Evolutionary conservation across 2,113 vertebrate species (phyloP).

Genomic region (Microcebus lehilahytsara): DNA sequence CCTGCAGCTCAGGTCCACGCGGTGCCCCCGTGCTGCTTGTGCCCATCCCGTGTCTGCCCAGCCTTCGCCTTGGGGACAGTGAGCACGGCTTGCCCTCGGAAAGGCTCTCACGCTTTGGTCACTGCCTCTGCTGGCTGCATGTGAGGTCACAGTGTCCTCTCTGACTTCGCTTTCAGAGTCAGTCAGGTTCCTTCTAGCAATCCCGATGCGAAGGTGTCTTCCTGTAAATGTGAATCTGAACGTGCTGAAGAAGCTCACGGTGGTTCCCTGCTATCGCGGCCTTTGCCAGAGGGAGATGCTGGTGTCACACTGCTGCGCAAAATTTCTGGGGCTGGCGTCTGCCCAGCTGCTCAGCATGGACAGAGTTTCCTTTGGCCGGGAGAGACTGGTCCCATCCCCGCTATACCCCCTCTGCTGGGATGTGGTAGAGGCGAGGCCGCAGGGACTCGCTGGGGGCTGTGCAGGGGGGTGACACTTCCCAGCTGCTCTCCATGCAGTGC

Average conservation of each 20-base stretch:
- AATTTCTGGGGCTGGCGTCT: not conserved
- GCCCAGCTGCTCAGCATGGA: fast-evolving
- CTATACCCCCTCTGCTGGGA: not conserved
- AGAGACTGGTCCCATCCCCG: not conserved
- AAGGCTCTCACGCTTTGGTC: not conserved
- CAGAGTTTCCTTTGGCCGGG: not conserved
- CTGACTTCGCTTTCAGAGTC: not conserved
- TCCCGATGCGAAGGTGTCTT: not conserved
- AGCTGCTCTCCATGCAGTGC: not conserved
- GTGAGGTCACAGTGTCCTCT: not conserved
- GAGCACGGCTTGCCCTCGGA: not conserved
- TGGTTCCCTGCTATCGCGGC: not conserved
- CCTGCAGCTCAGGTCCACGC: not conserved
- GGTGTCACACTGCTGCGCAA: not conserved
- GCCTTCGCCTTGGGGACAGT: not conserved
- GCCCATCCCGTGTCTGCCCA: no score
- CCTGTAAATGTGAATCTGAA: not conserved
- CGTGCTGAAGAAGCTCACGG: not conserved
- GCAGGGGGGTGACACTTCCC: not conserved
- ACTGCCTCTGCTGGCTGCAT: not conserved
- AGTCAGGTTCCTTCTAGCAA: not conserved
- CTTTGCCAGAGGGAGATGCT: not conserved
- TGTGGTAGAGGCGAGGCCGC: not conserved
- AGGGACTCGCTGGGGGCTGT: not conserved
- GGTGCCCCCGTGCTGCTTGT: no score